Conservation (phyloP, 2,888 invertebrate genomes). For the Agrotis clavis region DNA sequence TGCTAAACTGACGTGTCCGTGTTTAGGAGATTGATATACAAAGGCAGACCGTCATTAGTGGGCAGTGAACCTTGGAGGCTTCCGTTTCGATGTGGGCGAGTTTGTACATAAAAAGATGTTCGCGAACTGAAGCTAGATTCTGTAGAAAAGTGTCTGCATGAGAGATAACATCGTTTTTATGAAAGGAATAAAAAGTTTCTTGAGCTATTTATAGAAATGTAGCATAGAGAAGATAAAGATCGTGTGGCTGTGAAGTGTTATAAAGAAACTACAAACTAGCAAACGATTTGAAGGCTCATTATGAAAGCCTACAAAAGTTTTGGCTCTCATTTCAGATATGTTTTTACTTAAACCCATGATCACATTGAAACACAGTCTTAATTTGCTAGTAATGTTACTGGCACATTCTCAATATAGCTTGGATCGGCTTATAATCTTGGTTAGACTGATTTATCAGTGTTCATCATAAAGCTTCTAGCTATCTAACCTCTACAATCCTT, state of each 20-base stretch:
- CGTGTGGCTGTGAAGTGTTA: neutral
- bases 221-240: constrained; percentile 7
- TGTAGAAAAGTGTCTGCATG: constrained; percentile 13
- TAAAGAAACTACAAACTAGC: neutral
- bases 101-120: constrained; percentile 44
- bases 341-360: neutral
- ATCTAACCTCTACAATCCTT: too few species aligned
- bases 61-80: constrained; percentile 76
- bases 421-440: too few species aligned
- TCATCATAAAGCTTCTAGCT: too few species aligned
- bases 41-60: constrained; percentile 67
- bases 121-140: constrained; percentile 20
- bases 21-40: constrained; percentile 64
- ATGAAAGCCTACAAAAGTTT: too few species aligned
- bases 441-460: too few species aligned
- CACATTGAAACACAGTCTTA: neutral
- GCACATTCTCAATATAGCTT: too few species aligned
- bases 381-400: neutral
- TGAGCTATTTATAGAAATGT: constrained; percentile 26
- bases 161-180: constrained; percentile 8
- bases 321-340: too few species aligned
- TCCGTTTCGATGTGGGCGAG: constrained; percentile 70
- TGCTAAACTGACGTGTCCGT: constrained; percentile 61
- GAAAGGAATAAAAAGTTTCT: constrained; percentile 4
- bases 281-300: neutral